Conservation (phyloP, 2,888 invertebrate genomes). For the Dynastes tityus region DNA sequence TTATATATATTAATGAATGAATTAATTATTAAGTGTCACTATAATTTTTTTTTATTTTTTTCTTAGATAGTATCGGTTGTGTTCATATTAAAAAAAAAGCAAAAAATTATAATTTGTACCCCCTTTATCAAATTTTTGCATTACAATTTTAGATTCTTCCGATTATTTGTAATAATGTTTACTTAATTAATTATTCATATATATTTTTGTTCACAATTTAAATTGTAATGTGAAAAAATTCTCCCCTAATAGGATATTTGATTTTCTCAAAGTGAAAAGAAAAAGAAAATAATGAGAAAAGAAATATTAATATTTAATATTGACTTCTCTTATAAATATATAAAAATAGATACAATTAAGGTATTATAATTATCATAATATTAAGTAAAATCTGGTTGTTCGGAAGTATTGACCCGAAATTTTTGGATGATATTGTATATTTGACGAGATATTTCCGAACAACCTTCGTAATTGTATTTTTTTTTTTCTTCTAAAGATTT, state of each 20-base stretch:
- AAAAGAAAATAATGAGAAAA: neutral
- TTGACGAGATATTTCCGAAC: neutral
- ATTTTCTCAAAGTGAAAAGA: neutral
- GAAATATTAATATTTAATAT: too few species aligned
- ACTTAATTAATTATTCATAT: too few species aligned
- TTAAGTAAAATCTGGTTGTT: too few species aligned
- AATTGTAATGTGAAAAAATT: neutral
- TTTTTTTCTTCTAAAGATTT: neutral
- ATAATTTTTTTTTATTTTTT: neutral
- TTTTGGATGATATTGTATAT: too few species aligned
- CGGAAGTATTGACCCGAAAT: neutral
- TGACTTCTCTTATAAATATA: neutral
- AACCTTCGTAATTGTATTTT: neutral
- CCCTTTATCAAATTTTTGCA: neutral
- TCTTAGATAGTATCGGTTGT: constrained; percentile 26
- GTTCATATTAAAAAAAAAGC: constrained; percentile 11
- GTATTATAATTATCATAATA: neutral
- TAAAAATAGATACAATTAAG: constrained; percentile 7
- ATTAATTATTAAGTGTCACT: neutral
- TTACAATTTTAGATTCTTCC: constrained; percentile 21
- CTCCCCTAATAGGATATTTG: too few species aligned
- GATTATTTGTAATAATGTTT: too few species aligned
- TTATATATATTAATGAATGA: too few species aligned
- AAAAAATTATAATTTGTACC: neutral
- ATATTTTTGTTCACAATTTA: neutral